Percentiles rank a stretch among this genome's conserved stretches.
phyloP scores from a whole-genome alignment of 2,113 vertebrate species.

The Neomonachus schauinslandi region DNA sequence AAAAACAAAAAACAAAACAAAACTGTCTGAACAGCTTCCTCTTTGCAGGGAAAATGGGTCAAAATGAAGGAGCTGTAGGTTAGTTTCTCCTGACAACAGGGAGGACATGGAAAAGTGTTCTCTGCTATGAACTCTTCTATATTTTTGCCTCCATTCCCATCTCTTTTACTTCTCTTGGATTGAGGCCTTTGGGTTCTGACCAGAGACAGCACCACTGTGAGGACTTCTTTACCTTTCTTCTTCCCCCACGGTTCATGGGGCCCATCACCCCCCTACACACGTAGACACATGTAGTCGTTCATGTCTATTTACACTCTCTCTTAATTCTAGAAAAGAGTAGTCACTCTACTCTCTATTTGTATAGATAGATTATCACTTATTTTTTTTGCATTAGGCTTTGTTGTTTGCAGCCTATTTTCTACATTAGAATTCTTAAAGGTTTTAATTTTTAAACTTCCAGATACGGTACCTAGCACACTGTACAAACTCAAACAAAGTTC shows the following conservation, averaged over 20 bases:
- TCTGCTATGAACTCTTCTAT: fast-evolving
- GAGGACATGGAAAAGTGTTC: not conserved
- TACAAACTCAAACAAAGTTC: not conserved
- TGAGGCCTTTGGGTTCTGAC: not conserved
- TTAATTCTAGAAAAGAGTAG: not conserved
- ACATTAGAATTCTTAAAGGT: not conserved
- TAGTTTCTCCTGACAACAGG: not conserved
- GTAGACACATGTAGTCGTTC: fast-evolving
- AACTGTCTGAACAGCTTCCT: not conserved
- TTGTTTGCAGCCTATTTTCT: not conserved
- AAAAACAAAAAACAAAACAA: not conserved
- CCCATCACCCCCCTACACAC: fast-evolving
- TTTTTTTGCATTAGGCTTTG: not conserved
- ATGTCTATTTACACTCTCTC: not conserved
- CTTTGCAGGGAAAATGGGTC: not conserved
- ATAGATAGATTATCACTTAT: not conserved
- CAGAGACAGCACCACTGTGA: too few species aligned
- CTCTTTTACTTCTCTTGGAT: not conserved
- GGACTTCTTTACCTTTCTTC: not conserved
- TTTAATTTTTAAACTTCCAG: constrained; percentile 27
- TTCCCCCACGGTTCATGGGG: not conserved
- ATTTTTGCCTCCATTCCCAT: not conserved
- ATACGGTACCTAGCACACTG: not conserved
- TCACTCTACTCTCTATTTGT: not conserved
- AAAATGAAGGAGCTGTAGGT: not conserved